These are phyloP conservation scores for Caenorhabditis zanzibari DNA, from an alignment of 2,888 invertebrate genomes.

Conservation along the genomic window DNA sequence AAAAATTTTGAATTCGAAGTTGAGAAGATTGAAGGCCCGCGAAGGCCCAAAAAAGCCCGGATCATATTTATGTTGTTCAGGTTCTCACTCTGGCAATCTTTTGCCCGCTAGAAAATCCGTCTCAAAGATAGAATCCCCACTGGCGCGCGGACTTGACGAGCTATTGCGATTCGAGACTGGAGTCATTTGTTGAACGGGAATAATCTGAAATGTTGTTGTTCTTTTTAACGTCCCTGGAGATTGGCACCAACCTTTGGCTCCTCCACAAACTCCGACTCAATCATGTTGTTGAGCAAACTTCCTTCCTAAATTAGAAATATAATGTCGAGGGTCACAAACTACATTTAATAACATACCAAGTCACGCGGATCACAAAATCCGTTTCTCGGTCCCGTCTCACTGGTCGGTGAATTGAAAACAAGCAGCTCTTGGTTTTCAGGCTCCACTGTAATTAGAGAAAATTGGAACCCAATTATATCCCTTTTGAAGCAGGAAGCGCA, in stretches of 20 bases:
- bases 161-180: slow-evolving; percentile 37
- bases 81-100: slow-evolving; percentile 52
- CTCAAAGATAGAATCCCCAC: slow-evolving; percentile 56
- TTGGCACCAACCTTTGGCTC: slow-evolving; percentile 39
- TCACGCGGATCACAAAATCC: slow-evolving; percentile 52
- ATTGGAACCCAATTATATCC: slow-evolving; percentile 22
- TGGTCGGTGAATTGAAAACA: slow-evolving; percentile 54
- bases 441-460: slow-evolving; percentile 54
- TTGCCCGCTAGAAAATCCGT: slow-evolving; percentile 57
- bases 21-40: no score
- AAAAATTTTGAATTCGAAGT: no score
- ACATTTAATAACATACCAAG: slow-evolving; percentile 39
- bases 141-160: slow-evolving; percentile 17
- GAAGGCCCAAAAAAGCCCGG: no score
- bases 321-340: background rate
- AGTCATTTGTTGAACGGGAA: slow-evolving; percentile 57
- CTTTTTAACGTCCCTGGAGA: slow-evolving; percentile 9
- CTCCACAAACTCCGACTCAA: slow-evolving; percentile 59
- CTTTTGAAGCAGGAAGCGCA: background rate
- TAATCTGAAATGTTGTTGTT: slow-evolving; percentile 50
- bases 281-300: slow-evolving; percentile 65
- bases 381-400: slow-evolving; percentile 41
- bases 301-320: slow-evolving; percentile 56
- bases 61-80: background rate
- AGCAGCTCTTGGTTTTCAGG: slow-evolving; percentile 60